Percentiles rank a stretch among this genome's conserved stretches.
phyloP scores from a whole-genome alignment of 1,140 invertebrate species.

The Leptinotarsa defecta region DNA sequence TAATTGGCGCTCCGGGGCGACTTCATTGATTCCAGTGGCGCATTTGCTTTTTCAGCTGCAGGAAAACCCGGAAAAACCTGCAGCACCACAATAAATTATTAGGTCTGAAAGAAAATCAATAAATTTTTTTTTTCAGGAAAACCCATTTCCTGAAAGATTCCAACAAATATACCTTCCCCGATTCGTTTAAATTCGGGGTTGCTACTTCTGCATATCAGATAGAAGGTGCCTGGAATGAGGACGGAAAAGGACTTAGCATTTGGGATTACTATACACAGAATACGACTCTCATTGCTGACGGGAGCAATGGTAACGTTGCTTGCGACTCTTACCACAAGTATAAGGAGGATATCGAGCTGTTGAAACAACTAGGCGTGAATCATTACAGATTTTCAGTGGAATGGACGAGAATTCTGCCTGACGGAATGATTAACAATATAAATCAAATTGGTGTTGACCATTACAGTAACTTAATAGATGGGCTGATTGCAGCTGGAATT shows the following conservation, averaged over 20 bases:
- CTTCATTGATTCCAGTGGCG: too few species aligned
- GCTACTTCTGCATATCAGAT: conserved; percentile 57
- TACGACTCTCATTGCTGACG: neutral
- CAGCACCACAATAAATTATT: too few species aligned
- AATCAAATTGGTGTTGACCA: conserved; percentile 14
- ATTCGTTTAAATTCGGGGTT: conserved; percentile 54
- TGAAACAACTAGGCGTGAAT: conserved; percentile 62
- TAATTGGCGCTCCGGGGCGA: too few species aligned
- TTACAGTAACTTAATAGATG: conserved; percentile 19
- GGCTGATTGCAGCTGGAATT: conserved; percentile 15
- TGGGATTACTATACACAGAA: conserved; percentile 63
- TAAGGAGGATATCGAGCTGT: conserved; percentile 66
- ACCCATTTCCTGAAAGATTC: too few species aligned
- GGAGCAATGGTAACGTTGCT: conserved; percentile 64
- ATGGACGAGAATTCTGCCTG: conserved; percentile 64
- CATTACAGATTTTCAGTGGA: conserved; percentile 63
- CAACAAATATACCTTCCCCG: conserved; percentile 47
- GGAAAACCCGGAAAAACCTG: too few species aligned
- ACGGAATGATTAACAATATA: conserved; percentile 13
- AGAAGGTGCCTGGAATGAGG: conserved; percentile 56
- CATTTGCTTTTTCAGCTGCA: too few species aligned
- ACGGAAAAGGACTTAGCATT: conserved; percentile 58
- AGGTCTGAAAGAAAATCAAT: too few species aligned
- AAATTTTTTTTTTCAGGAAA: too few species aligned
- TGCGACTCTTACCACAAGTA: conserved; percentile 72